Conservation (phyloP, 92 coral and sea anemone genomes). For the Desmophyllum pertusum region DNA sequence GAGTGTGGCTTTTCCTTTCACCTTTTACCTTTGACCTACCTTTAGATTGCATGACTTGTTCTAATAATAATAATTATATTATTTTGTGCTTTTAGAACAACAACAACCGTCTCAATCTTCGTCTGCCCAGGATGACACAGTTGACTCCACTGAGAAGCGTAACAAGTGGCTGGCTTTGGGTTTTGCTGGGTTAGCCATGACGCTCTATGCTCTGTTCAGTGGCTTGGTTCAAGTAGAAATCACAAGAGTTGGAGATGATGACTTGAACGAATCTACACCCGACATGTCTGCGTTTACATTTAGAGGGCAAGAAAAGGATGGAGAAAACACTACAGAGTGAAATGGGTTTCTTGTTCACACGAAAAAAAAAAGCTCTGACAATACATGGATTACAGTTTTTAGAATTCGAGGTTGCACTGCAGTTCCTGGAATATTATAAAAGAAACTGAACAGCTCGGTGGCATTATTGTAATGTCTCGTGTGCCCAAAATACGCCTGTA, state of each 20-base stretch:
- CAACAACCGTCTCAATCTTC: constrained; percentile 41
- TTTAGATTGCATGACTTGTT: no score
- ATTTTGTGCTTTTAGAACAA: constrained; percentile 31
- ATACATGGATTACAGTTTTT: no score
- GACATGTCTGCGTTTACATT: constrained; percentile 23
- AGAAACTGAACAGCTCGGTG: neutral
- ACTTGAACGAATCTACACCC: constrained; percentile 10
- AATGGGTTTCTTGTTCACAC: neutral
- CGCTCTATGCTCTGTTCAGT: constrained; percentile 61
- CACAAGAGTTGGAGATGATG: constrained; percentile 14
- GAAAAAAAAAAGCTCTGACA: no score
- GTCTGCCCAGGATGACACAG: constrained; percentile 43
- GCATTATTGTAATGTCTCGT: no score
- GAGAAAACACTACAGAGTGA: constrained; percentile 21
- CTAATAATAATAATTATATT: no score
- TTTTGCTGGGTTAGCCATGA: constrained; percentile 62
- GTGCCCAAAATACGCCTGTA: no score
- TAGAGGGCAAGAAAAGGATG: constrained; percentile 30
- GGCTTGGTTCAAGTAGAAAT: constrained; percentile 49
- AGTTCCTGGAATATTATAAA: neutral
- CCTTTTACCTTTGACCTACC: no score
- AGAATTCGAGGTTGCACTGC: neutral
- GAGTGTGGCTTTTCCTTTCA: no score
- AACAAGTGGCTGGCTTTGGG: constrained; percentile 59
- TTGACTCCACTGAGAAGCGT: constrained; percentile 47